Conservation (phyloP, 2,113 vertebrate genomes). For the Coracopsis vasa region DNA sequence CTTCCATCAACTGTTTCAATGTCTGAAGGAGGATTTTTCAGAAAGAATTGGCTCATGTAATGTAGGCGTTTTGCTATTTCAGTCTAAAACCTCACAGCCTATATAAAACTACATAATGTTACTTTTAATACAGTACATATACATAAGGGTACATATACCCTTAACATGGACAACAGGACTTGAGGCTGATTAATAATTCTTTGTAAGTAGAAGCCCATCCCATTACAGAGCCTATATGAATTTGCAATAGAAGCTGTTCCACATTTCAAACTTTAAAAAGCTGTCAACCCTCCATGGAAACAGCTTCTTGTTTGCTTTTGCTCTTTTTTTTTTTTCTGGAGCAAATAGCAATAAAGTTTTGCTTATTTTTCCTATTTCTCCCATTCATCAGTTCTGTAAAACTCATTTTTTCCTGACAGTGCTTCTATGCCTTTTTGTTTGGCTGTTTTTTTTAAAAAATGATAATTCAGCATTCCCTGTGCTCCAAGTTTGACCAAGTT, state of each 20-base stretch:
- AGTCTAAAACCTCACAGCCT: neutral
- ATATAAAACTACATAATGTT: neutral
- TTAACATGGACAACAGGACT: neutral
- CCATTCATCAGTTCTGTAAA: neutral
- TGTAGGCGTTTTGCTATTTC: neutral
- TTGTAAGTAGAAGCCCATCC: neutral
- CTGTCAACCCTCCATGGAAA: neutral
- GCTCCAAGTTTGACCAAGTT: fast-evolving
- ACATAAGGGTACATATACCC: neutral
- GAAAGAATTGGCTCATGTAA: neutral
- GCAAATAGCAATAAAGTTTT: neutral
- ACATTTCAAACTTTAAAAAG: neutral
- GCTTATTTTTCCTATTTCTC: neutral
- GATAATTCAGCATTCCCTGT: neutral
- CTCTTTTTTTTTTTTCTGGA: neutral
- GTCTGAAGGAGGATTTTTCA: neutral
- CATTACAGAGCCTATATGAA: neutral
- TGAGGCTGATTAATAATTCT: neutral
- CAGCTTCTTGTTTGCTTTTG: neutral
- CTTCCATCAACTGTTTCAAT: neutral
- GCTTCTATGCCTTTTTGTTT: neutral
- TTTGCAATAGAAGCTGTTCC: neutral
- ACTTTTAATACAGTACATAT: too few relatives aligned
- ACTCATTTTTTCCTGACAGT: neutral
- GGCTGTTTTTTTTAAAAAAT: neutral